Evolutionary conservation across 2,113 vertebrate species (phyloP), one percentile per base, ranked within the genome.

Genomic region (Nothobranchius kuhntae): DNA sequence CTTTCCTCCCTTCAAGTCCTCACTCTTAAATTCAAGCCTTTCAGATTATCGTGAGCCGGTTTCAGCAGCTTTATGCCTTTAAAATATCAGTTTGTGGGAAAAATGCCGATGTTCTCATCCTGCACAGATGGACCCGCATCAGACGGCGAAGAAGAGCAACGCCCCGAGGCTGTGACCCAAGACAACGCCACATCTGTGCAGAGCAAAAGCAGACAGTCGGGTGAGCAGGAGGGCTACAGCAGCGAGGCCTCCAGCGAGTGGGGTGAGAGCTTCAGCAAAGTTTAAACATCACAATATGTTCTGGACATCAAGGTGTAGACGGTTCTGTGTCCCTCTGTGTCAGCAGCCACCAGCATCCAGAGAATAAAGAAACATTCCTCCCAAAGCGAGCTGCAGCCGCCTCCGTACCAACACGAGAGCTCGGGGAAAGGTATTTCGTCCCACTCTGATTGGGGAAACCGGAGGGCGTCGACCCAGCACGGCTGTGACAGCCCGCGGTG

Each of bases 91-190:
- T 69, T 40, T 21, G 44, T 21, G 24, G 7, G 55, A 53, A 42
- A 4, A 61, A 66, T 56, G 14, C 4, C 15, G 53, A 61, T 51
- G n/a, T 48, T 21, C 11, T 2, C 68, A 24, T 67, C 68, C 76
- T 91, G 87, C 74, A 73, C 93, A 93, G 94, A 94, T 81, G 94
- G 91, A 74, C 95, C 93, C 55, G 92, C 94, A 71, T 96, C 95
- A 69, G 96, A 97, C 82, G 97, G 96, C 75, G 96, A 98, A 91
- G 96, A 96, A 78, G 96, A 97, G 77, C 94, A 92, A 89, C 94
- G 91, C 55, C 93, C 93, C 1, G 95, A 95, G 89, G 91, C 93
- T 14, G 89, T 86, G 80, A 87, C 85, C 64, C 94, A 93, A 57
- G 75, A 90, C 68, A 94, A 93, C 77, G 80, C 90, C 61, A 89